A percentile compares a stretch with the other conserved stretches of the same genome.
phyloP scores from a whole-genome alignment of 2,797 vertebrate genomes.

The Betta splendens region DNA sequence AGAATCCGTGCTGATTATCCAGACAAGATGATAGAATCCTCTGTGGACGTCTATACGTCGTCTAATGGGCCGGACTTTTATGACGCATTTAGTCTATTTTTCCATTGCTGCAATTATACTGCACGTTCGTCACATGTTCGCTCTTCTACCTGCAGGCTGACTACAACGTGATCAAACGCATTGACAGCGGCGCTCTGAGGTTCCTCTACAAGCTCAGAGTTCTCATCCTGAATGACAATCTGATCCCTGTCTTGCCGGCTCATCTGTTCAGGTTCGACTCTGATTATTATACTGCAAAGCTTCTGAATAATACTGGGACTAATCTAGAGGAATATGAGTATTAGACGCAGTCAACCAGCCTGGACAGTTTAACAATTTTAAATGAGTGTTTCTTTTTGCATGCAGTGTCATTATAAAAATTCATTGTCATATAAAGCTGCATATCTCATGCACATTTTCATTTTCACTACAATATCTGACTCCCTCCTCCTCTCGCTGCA shows the following conservation, averaged over 20 bases:
- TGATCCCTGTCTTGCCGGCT: constrained; percentile 92
- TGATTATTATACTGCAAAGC: constrained; percentile 48
- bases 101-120: constrained; percentile 47
- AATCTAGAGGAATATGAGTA: constrained; percentile 70
- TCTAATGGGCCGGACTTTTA: constrained; percentile 10
- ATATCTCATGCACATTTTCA: constrained; percentile 39
- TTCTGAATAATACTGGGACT: constrained; percentile 68
- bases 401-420: constrained; percentile 40
- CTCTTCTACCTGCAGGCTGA: constrained; percentile 88
- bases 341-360: constrained; percentile 47
- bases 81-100: constrained; percentile 29
- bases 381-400: constrained; percentile 47
- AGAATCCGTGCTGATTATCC: constrained; percentile 30
- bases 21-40: constrained; percentile 29
- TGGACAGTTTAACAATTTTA: constrained; percentile 31
- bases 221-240: constrained; percentile 98
- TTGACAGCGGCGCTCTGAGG: constrained; percentile 95
- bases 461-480: constrained; percentile 44
- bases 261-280: constrained; percentile 81
- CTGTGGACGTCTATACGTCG: constrained; percentile 20
- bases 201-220: constrained; percentile 97
- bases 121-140: constrained; percentile 41
- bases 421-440: constrained; percentile 51
- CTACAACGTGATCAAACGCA: constrained; percentile 98
- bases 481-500: constrained; percentile 24